Percentiles rank a stretch among this genome's conserved stretches.
Conservation (phyloP, 35 echinoderm and acorn worm genomes). For the Antedon bifida region DNA sequence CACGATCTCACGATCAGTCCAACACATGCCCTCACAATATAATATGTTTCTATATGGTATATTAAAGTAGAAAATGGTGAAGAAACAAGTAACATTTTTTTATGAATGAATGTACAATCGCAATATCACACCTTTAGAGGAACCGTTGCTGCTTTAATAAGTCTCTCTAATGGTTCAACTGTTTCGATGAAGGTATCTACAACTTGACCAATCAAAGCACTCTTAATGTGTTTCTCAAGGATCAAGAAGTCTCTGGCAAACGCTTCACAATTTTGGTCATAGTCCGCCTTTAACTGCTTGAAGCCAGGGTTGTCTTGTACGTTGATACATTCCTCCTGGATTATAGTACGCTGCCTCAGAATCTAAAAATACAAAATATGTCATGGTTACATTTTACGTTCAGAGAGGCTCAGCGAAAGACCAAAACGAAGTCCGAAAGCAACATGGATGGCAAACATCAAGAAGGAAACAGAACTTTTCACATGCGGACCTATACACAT, state of each 20-base stretch:
- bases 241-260: conserved; percentile 46
- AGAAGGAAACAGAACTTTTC: too few species aligned
- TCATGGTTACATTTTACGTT: neutral
- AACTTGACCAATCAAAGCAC: conserved; percentile 39
- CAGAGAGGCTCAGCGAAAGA: too few species aligned
- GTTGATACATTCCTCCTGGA: conserved; percentile 17
- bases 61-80: too few species aligned
- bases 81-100: too few species aligned
- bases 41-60: too few species aligned
- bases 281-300: conserved; percentile 56
- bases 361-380: conserved; percentile 13
- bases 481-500: too few species aligned
- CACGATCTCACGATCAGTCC: too few species aligned
- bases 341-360: conserved; percentile 9
- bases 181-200: conserved; percentile 74
- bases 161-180: conserved; percentile 62
- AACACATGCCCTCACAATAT: too few species aligned
- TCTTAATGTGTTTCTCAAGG: conserved; percentile 54
- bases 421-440: neutral
- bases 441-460: too few species aligned
- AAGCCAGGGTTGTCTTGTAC: conserved; percentile 42
- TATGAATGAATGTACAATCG: too few species aligned
- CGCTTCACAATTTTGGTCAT: conserved; percentile 44
- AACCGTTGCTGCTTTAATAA: conserved; percentile 67
- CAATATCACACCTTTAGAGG: conserved; percentile 51